Base-by-base conservation (phyloP, 2,888 invertebrate species). In the Maniola hyperantus region DNA sequence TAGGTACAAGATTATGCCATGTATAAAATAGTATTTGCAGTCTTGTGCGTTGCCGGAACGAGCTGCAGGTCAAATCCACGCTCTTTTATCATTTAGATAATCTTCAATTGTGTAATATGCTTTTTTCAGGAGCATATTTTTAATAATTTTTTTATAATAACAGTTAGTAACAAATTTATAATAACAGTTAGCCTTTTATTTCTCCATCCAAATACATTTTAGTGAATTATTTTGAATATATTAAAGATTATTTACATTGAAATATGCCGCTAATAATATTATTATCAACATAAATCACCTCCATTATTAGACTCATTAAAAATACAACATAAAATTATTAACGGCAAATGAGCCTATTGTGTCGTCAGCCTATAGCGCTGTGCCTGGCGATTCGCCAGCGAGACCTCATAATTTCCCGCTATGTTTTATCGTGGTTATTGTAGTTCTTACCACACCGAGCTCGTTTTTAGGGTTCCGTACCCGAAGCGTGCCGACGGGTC, bases 311-410 rank as follows among this genome's bases (percentile, higher is more conserved):
- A 20, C n/a, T 58, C 44, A 44, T 59, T 59, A 48, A 44, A 59
- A 34, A 34, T 48, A 18, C 6, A 58, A 33, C 59, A 59, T 34
- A n/a, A n/a, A n/a, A n/a, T n/a, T n/a, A n/a, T n/a, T n/a, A 34
- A 48, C 15, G 48, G 33, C 33, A 48, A 46, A 59, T 59, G 48
- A 34, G 33, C 33, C 46, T 48, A 59, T 46, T 48, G 59, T 59
- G 34, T 18, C 34, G 34, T 11, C 44, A 34, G 33, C 59, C 59
- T 59, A 34, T 15, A 10, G 48, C 44, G 26, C 44, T 20, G n/a
- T 58, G 26, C 36, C 62, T 68, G 68, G 68, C 61, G 62, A 53
- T 10, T 33, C 6, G 65, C 68, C 65, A 67, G 61, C 54, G 20
- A 57, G 61, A 62, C 62, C 68, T 68, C 62, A 58, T 68, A 68